Conservation (phyloP, 2,888 invertebrate genomes). For the Metopia argyrocephala region DNA sequence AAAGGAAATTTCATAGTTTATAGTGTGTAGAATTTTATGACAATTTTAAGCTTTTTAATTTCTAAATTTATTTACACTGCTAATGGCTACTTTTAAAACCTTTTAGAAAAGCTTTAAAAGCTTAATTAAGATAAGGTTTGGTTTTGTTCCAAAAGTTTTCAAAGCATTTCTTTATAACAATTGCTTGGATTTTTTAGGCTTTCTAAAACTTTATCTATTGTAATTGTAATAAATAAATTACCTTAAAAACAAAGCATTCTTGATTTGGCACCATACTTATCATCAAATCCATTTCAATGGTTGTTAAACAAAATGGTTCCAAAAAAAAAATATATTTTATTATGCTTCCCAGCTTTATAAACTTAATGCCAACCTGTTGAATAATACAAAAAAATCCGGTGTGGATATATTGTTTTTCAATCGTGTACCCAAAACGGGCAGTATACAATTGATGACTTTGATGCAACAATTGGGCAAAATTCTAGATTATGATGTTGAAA, state of each 20-base stretch:
- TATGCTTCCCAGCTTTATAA: constrained; percentile 80
- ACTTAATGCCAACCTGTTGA: constrained; percentile 85
- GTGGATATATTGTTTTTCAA: constrained; percentile 84
- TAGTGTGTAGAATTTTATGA: too few species aligned
- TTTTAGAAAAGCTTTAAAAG: too few species aligned
- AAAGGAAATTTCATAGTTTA: too few species aligned
- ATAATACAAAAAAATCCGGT: constrained; percentile 88
- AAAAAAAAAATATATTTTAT: constrained; percentile 22
- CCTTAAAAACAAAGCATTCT: not conserved
- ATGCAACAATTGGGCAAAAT: constrained; percentile 71
- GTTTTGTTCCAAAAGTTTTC: too few species aligned
- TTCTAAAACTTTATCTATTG: too few species aligned
- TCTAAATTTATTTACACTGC: too few species aligned
- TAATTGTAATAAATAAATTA: too few species aligned
- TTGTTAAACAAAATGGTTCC: not conserved
- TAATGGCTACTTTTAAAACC: too few species aligned
- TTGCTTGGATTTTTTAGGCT: too few species aligned
- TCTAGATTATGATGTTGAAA: constrained; percentile 71
- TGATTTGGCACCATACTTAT: not conserved
- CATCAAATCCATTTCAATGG: not conserved
- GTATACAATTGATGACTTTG: constrained; percentile 72
- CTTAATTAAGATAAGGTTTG: too few species aligned
- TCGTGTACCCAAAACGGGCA: constrained; percentile 77
- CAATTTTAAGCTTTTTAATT: too few species aligned
- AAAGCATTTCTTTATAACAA: too few species aligned